These are phyloP conservation scores for Danio choprae DNA, from an alignment of 2,797 vertebrate species.

Conservation along the genomic window DNA sequence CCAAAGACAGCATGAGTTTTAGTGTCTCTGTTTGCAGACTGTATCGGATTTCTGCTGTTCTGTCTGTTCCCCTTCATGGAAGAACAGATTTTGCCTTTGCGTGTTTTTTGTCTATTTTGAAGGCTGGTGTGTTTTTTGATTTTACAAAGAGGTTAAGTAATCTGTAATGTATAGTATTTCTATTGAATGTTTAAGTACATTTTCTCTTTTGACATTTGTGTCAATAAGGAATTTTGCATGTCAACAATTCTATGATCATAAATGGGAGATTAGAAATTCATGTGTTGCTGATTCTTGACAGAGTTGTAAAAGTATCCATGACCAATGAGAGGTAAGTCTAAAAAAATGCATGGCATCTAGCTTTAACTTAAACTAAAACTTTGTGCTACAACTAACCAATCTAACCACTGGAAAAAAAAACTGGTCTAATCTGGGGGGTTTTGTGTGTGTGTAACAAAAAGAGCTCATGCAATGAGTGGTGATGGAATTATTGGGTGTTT, in stretches of 20 bases:
- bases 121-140: neutral
- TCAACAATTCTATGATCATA: constrained; percentile 60
- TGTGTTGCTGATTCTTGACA: constrained; percentile 74
- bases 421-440: neutral
- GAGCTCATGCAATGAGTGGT: neutral
- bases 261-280: constrained; percentile 56
- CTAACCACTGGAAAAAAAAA: constrained; percentile 66
- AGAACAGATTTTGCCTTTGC: constrained; percentile 27
- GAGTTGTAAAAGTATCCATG: constrained; percentile 68
- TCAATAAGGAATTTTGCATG: neutral
- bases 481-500: constrained; percentile 1
- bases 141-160: constrained; percentile 1
- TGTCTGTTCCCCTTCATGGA: constrained; percentile 6
- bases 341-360: constrained; percentile 52
- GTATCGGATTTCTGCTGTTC: constrained; percentile 20
- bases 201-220: neutral
- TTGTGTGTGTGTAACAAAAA: neutral
- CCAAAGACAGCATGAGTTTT: neutral
- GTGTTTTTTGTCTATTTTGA: neutral
- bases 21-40: constrained; percentile 16
- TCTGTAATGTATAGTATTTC: neutral
- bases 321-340: constrained; percentile 72
- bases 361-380: constrained; percentile 69
- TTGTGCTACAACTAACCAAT: constrained; percentile 66
- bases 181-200: neutral